Percentiles rank a stretch among this genome's conserved stretches.
These are phyloP conservation scores for Hyposoter didymator DNA, from an alignment of 2,888 invertebrate genomes.

Conservation along the genomic window DNA sequence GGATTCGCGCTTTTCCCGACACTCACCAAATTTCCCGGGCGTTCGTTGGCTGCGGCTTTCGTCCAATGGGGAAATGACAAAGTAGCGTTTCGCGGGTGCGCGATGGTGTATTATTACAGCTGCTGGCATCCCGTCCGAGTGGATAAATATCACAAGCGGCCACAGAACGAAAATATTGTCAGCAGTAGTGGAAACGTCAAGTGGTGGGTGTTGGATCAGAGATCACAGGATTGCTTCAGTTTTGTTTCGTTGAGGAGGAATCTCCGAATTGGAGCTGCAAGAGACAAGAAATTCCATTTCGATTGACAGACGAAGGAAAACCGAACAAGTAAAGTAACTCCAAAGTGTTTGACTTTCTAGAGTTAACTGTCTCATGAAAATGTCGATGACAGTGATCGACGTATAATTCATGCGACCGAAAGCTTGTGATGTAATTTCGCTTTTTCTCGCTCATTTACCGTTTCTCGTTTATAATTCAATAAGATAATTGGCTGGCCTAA, in stretches of 20 bases:
- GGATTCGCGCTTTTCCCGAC: slow-evolving; percentile 36
- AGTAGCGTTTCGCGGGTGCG: slow-evolving; percentile 21
- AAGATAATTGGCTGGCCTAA: slow-evolving; percentile 1
- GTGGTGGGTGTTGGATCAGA: slow-evolving; percentile 7
- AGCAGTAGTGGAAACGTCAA: slow-evolving; percentile 45
- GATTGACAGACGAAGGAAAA: background rate
- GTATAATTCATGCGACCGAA: background rate
- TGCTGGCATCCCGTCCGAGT: slow-evolving; percentile 60
- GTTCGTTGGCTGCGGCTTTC: slow-evolving; percentile 12
- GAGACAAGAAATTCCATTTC: background rate
- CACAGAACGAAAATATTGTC: slow-evolving; percentile 58
- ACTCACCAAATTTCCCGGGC: background rate
- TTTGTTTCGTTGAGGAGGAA: background rate
- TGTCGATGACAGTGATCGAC: slow-evolving; percentile 5
- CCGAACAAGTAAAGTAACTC: slow-evolving; percentile 10
- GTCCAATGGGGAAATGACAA: slow-evolving; percentile 31
- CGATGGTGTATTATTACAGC: slow-evolving; percentile 56
- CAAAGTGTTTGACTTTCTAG: background rate
- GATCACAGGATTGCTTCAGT: background rate
- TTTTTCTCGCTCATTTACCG: background rate
- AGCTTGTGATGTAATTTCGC: background rate
- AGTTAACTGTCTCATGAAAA: background rate
- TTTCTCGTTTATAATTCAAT: background rate
- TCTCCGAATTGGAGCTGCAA: background rate
- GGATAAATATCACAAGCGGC: slow-evolving; percentile 39